A percentile compares a stretch with the other conserved stretches of the same genome.
Evolutionary conservation across 1,140 invertebrate genomes (phyloP).

Genomic region (Trinorchestia longiramus): DNA sequence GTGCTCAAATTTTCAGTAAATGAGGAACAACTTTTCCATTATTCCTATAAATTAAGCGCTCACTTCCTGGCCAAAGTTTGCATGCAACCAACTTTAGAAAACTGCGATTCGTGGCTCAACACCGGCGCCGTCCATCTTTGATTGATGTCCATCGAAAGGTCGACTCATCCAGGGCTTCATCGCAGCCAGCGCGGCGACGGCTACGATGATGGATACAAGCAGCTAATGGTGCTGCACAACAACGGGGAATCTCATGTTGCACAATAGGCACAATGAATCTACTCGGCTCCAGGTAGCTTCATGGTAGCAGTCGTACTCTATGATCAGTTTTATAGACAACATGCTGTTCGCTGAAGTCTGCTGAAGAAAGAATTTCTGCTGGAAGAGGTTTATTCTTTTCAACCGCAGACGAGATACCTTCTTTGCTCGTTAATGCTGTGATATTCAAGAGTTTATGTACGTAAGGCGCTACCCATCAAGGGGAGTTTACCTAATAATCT

Average conservation of each 20-base stretch:
- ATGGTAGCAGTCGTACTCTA: background rate
- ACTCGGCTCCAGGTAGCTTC: background rate
- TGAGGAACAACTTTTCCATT: background rate
- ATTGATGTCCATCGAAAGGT: background rate
- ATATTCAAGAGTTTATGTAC: background rate
- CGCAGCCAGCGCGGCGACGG: constrained; percentile 5
- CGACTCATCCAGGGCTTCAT: background rate
- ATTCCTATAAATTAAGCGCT: background rate
- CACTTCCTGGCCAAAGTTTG: background rate
- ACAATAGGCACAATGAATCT: constrained; percentile 31
- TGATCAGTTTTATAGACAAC: background rate
- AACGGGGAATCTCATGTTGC: background rate
- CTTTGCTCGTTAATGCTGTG: background rate
- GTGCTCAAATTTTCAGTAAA: background rate
- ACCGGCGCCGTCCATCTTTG: background rate
- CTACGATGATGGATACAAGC: constrained; percentile 22
- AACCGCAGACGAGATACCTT: background rate
- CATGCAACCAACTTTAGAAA: background rate
- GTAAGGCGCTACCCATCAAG: background rate
- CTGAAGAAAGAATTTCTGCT: background rate
- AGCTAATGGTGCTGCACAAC: constrained; percentile 14
- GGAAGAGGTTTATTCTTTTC: background rate
- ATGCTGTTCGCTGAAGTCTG: background rate
- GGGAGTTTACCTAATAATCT: too few species aligned
- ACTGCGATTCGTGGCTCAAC: background rate